Conservation (phyloP, 2,888 invertebrate species). For the Cantharis nigra region DNA sequence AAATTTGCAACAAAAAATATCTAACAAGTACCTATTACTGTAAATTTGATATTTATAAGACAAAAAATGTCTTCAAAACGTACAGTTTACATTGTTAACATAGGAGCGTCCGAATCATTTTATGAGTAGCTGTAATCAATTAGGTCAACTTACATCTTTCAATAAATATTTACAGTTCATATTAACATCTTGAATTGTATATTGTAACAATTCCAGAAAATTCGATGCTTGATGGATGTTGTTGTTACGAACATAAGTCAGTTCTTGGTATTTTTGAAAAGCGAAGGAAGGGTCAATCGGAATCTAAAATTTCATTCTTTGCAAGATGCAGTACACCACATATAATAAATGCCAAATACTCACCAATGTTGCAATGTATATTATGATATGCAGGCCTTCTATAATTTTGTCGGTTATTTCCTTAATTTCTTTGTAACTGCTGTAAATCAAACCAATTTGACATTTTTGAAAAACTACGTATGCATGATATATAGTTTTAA, state of each 20-base stretch:
- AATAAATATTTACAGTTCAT: neutral
- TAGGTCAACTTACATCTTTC: neutral
- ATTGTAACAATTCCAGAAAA: constrained; percentile 69
- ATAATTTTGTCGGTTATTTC: neutral
- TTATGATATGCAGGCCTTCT: neutral
- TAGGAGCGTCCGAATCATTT: too few relatives aligned
- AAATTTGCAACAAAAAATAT: too few relatives aligned
- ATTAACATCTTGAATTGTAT: neutral
- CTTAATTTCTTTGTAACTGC: neutral
- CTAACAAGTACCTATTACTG: too few relatives aligned
- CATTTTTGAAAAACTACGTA: neutral
- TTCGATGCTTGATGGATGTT: constrained; percentile 69
- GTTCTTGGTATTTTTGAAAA: constrained; percentile 71
- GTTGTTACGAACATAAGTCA: constrained; percentile 71
- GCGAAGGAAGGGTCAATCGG: constrained; percentile 79
- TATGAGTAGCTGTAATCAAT: neutral
- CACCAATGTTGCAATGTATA: neutral
- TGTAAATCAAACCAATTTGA: neutral
- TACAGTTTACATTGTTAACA: too few relatives aligned
- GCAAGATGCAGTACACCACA: neutral
- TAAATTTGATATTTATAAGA: too few relatives aligned
- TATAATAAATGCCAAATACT: neutral
- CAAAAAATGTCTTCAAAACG: too few relatives aligned
- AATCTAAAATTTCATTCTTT: constrained; percentile 57
- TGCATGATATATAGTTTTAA: neutral